Conservation (phyloP, 2,797 vertebrate species). For the Poeciliopsis presidionis region DNA sequence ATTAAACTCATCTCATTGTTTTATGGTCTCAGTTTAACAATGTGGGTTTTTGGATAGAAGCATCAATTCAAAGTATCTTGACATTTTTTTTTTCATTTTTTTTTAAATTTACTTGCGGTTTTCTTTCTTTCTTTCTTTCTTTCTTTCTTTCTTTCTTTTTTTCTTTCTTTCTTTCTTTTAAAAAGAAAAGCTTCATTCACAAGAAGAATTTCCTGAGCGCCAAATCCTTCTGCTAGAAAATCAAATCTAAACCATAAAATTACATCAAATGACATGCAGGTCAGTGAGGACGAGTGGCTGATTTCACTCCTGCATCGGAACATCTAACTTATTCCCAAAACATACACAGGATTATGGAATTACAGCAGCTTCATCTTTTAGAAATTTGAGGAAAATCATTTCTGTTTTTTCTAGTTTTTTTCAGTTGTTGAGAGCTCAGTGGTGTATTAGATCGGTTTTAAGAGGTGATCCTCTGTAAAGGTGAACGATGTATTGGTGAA, state of each 20-base stretch:
- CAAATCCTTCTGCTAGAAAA: neutral
- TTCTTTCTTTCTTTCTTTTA: neutral
- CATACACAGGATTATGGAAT: neutral
- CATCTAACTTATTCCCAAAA: neutral
- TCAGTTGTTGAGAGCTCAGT: neutral
- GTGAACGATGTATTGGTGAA: neutral
- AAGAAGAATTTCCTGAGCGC: neutral
- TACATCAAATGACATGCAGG: neutral
- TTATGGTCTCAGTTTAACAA: neutral
- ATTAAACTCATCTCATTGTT: neutral
- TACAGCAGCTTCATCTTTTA: too few relatives aligned
- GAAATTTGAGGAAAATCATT: neutral
- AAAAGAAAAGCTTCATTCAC: neutral
- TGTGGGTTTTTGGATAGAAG: neutral
- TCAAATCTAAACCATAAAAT: neutral
- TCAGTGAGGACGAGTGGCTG: neutral
- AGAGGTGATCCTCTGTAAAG: neutral
- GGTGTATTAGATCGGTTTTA: neutral
- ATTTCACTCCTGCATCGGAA: neutral
- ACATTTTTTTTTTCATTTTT: neutral
- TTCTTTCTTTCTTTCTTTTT: neutral
- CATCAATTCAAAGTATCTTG: neutral
- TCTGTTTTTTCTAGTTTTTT: neutral
- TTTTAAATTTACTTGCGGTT: neutral
- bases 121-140: neutral